Conservation (phyloP, 1,140 invertebrate species). For the Ylistrum balloti region DNA sequence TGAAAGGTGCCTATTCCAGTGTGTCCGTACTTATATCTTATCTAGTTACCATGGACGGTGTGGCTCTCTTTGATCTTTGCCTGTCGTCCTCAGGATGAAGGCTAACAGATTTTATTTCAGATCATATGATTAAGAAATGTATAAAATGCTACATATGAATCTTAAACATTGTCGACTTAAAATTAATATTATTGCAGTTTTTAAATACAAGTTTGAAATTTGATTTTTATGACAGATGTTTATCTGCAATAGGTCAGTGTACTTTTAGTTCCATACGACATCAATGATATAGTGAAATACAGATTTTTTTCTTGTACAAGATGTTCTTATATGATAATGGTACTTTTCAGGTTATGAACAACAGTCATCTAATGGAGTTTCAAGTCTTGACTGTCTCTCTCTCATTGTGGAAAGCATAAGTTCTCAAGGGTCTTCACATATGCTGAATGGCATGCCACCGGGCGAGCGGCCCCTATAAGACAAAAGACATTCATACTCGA, state of each 20-base stretch:
- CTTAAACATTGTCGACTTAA: background rate
- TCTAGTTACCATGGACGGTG: background rate
- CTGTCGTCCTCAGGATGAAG: background rate
- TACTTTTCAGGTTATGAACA: conserved; percentile 68
- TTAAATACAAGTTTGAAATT: background rate
- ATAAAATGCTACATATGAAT: background rate
- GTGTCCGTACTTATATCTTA: conserved; percentile 39
- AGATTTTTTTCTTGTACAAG: background rate
- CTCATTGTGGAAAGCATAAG: conserved; percentile 84
- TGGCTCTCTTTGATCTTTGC: conserved; percentile 10
- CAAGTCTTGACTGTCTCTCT: conserved; percentile 84
- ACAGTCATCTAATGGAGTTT: conserved; percentile 70
- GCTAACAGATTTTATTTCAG: background rate
- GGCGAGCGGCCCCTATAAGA: conserved; percentile 73
- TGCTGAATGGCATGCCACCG: conserved; percentile 72
- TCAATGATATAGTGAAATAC: background rate
- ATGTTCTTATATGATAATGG: conserved; percentile 33
- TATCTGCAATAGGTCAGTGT: background rate
- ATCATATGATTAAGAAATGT: background rate
- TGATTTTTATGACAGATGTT: background rate
- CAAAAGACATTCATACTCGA: background rate
- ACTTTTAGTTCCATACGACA: background rate
- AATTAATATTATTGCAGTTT: background rate
- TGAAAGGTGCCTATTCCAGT: background rate
- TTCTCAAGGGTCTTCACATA: conserved; percentile 73